Percentiles rank a stretch among this genome's conserved stretches.
Conservation (phyloP, 2,888 invertebrate species). For the Andrena bucephala region DNA sequence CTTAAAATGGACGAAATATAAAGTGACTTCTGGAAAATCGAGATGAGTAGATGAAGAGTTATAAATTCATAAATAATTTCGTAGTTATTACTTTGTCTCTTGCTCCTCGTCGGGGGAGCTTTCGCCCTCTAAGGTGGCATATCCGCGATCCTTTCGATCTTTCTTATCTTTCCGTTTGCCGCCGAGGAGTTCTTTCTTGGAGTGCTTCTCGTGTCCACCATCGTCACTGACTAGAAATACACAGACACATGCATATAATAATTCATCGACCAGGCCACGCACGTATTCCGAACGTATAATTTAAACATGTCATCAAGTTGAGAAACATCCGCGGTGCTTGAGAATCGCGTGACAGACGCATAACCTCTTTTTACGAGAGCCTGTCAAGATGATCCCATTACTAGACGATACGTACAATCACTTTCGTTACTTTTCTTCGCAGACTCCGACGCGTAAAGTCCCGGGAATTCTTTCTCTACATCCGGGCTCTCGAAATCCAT, state of each 20-base stretch:
- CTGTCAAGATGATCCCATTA: constrained; percentile 2
- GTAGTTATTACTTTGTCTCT: constrained; percentile 89
- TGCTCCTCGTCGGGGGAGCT: constrained; percentile 96
- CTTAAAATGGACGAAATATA: not conserved
- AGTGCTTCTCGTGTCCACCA: constrained; percentile 90
- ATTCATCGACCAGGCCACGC: constrained; percentile 8
- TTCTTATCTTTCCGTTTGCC: constrained; percentile 94
- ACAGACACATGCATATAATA: not conserved
- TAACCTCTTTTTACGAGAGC: constrained; percentile 57
- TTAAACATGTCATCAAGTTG: not conserved
- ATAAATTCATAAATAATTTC: not conserved
- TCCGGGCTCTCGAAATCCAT: constrained; percentile 96
- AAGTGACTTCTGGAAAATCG: not conserved
- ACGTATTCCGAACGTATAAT: not conserved
- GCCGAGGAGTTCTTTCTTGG: constrained; percentile 92
- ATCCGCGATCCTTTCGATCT: constrained; percentile 95
- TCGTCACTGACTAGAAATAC: constrained; percentile 91
- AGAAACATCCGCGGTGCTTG: not conserved
- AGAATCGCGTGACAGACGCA: constrained; percentile 56
- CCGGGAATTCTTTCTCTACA: constrained; percentile 96
- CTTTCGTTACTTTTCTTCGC: constrained; percentile 92
- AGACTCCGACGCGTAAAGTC: constrained; percentile 93
- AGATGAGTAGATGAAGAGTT: not conserved
- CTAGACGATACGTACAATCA: constrained; percentile 89
- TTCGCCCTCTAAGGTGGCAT: constrained; percentile 96